Percentiles rank a stretch among this genome's conserved stretches.
Evolutionary conservation across 2,113 vertebrate genomes (phyloP).

Genomic region (Catagonus wagneri): DNA sequence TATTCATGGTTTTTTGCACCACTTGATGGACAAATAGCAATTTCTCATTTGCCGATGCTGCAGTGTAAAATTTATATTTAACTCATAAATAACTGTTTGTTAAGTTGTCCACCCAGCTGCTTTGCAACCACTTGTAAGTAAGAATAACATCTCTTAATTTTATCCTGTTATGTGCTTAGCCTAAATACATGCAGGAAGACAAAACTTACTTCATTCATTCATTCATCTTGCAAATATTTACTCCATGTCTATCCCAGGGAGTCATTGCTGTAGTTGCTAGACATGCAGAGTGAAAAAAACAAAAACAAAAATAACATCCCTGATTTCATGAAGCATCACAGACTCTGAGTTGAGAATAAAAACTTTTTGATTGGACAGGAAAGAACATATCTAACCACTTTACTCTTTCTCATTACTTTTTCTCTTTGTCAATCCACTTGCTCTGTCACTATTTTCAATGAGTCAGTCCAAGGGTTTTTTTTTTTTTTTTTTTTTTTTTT

Average conservation of each 20-base stretch:
- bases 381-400: neutral
- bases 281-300: neutral
- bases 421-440: neutral
- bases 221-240: neutral
- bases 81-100: too few species aligned
- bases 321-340: neutral
- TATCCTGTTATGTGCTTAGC: neutral
- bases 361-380: neutral
- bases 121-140: neutral
- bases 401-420: neutral
- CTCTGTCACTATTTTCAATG: neutral
- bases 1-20: neutral
- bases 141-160: neutral
- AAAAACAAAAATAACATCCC: rapidly evolving
- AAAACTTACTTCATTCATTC: neutral
- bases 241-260: rapidly evolving
- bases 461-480: neutral
- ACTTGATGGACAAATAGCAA: neutral
- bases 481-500: neutral
- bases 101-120: neutral
- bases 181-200: neutral
- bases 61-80: too few species aligned
- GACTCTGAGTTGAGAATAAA: neutral
- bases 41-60: neutral
- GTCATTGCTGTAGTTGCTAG: neutral